A percentile compares a stretch with the other conserved stretches of the same genome.
phyloP scores from a whole-genome alignment of 2,797 vertebrate genomes.

The Ispidina lecontei region DNA sequence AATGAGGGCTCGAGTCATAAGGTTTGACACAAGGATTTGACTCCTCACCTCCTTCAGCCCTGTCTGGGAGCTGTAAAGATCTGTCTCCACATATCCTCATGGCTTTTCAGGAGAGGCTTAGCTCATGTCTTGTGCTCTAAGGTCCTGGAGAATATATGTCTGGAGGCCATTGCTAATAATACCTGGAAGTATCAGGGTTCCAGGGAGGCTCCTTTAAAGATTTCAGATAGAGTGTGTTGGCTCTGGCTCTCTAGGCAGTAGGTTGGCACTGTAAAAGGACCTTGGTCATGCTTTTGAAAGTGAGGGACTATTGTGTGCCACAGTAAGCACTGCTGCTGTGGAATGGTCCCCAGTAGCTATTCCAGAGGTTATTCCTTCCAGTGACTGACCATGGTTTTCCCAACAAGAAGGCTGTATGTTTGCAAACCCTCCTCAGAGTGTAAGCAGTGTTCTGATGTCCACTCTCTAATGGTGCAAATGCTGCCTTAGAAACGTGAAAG shows the following conservation, averaged over 20 bases:
- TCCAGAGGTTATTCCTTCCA: not conserved
- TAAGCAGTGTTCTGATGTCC: not conserved
- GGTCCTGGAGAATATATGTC: accelerated
- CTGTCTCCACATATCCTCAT: not conserved
- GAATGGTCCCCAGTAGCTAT: not conserved
- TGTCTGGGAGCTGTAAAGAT: not conserved
- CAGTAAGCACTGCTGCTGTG: not conserved
- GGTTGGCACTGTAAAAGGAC: not conserved
- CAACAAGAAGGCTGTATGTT: not conserved
- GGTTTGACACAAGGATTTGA: not conserved
- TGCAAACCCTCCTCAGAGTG: not conserved
- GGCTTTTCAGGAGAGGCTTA: not conserved
- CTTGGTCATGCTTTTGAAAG: not conserved
- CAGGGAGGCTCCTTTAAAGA: not conserved
- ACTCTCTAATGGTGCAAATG: not conserved
- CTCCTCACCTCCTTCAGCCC: not conserved
- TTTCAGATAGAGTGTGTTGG: not conserved
- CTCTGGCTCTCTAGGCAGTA: not conserved
- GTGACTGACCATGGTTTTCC: not conserved
- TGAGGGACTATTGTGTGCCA: accelerated
- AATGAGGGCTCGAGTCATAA: constrained; percentile 20
- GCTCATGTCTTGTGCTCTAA: not conserved
- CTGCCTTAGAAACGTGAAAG: not conserved
- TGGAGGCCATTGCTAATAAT: not conserved
- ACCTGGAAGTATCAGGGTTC: not conserved